Evolutionary conservation across 2,888 invertebrate species (phyloP), one percentile per base, ranked within the genome.

Genomic region (Cabera pusaria): DNA sequence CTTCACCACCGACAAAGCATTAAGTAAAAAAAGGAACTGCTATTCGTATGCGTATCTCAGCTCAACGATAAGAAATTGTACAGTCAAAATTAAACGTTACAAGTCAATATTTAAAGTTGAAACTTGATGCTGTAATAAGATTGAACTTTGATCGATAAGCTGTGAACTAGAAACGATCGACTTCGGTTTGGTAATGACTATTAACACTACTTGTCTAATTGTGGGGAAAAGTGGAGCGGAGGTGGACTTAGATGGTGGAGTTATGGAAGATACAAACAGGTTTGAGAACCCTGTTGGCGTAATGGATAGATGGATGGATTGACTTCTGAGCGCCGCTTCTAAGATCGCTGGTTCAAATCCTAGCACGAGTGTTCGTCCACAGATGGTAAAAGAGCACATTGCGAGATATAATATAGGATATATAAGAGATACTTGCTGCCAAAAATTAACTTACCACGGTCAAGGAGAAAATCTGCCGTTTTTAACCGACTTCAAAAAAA

Each of bases 201-300:
- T 56, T 56, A 56, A 36, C 52, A 22, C 31, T 39, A 39, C 41
- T 36, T 37, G 27, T 51, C 51, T 56, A 56, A 56, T 56, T 53
- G 48, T 40, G 24, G 27, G 31, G 32, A 38, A 42, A 48, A 51
- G 34, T 54, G 17, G 51, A 51, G 40, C 52, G 36, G 11, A 29
- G 24, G 28, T 28, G 22, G 40, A n/a, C n/a, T n/a, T n/a, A n/a
- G n/a, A 27, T 17, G 14, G 14, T 34, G 19, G 37, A 44, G 21
- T 40, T 28, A 44, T 14, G 14, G 14, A 2, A 4, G 14, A 21
- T n/a, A n/a, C n/a, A n/a, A n/a, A n/a, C n/a, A n/a, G n/a, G n/a
- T n/a, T n/a, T n/a, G n/a, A n/a, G n/a, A n/a, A n/a, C n/a, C n/a
- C n/a, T n/a, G n/a, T n/a, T n/a, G n/a, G n/a, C n/a, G n/a, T n/a